Evolutionary conservation across 1,140 invertebrate genomes (phyloP), one percentile per base, ranked within the genome.

Genomic region (Lethrus apterus): DNA sequence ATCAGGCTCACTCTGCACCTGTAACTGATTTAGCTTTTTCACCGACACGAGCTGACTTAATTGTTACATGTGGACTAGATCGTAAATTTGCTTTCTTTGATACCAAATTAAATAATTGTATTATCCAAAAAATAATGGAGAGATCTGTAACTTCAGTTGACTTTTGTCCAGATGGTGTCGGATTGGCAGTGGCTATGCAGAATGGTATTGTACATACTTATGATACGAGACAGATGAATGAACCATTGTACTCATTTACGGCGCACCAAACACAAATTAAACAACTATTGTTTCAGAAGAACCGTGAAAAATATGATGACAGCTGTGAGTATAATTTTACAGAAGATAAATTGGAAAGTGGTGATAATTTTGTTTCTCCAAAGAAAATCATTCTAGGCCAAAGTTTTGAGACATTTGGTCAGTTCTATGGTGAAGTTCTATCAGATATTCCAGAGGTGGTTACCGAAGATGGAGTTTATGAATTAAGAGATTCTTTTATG

Each of bases 131-230:
- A 19, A 30, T 51, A 14, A 48, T 63, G 2, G 55, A 58, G 5
- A 62, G 57, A 36, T 59, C 54, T 10, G 50, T 60, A 35, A 55
- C 55, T 3, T 55, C 62, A n/a, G 44, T 65, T 18, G 65, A 67
- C 51, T 61, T 66, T 36, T 50, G 52, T 3, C 51, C 44, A 4
- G 57, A 63, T 41, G 63, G 62, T 18, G 42, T 51, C 4, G 52
- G 49, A 24, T 48, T 66, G 5, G 57, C 54, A 2, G 45, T 64
- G 45, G 63, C 50, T 1, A 52, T 54, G 3, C 62, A 62, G 47
- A 51, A 60, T 50, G 65, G 65, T 8, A 51, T 49, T 32, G 53
- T 65, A 2, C 48, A 47, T 26, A 43, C 62, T 13, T 65, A 62
- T 33, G 65, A 67, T 46, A 47, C 58, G 2, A 42, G 63, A 21